phyloP scores from a whole-genome alignment of 2,888 invertebrate genomes.

The Isotomurus palustris region DNA sequence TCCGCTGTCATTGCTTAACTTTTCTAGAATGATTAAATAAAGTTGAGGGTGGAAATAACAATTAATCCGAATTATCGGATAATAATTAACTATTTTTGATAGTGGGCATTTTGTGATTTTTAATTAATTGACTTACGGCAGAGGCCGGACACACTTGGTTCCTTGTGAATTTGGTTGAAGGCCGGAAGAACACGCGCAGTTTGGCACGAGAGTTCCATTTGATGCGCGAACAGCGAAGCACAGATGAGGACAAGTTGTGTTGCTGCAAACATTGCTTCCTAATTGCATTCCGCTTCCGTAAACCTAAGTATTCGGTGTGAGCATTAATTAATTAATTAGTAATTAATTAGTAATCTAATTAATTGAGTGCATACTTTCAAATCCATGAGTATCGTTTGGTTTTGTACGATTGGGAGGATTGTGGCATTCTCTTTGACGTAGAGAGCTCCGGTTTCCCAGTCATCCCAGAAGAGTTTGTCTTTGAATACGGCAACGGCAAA shows the following conservation, averaged over 20 bases:
- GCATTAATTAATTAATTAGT: too few species aligned
- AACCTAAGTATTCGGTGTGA: too few species aligned
- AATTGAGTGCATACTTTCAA: slow-evolving; percentile 63
- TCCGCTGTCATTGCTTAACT: too few species aligned
- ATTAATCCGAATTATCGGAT: too few species aligned
- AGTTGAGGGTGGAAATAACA: too few species aligned
- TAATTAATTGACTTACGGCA: too few species aligned
- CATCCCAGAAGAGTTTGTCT: slow-evolving; percentile 83
- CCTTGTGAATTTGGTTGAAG: slow-evolving; percentile 53
- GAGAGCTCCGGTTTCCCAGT: slow-evolving; percentile 75
- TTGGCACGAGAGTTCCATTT: slow-evolving; percentile 50
- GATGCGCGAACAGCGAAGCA: slow-evolving; percentile 60
- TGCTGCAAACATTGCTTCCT: slow-evolving; percentile 14
- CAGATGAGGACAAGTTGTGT: slow-evolving; percentile 62
- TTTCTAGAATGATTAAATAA: too few species aligned
- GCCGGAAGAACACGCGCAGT: slow-evolving; percentile 78
- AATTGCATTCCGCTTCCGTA: slow-evolving; percentile 23
- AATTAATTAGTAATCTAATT: too few species aligned
- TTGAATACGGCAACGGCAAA: slow-evolving; percentile 82
- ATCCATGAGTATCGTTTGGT: slow-evolving; percentile 72
- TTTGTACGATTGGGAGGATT: slow-evolving; percentile 59
- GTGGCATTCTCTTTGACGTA: too few species aligned
- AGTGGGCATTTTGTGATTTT: too few species aligned
- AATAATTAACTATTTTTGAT: too few species aligned
- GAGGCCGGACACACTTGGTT: slow-evolving; percentile 68